Base-by-base conservation (phyloP, 2,797 vertebrate genomes). In the Macrochelys suwanniensis region DNA sequence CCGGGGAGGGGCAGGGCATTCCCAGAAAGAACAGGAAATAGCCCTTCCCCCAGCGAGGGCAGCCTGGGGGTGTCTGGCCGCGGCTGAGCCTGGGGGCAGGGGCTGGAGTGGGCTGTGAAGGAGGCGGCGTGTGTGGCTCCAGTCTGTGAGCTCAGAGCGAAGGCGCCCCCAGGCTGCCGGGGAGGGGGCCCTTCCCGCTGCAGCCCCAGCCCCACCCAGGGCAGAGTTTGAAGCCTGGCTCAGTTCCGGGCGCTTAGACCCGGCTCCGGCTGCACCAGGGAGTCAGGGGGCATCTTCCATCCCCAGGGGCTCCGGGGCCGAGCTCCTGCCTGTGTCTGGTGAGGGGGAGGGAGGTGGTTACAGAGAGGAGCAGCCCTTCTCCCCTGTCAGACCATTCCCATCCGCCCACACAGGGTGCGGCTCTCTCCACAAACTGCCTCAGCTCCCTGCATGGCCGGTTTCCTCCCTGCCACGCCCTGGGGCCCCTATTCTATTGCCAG, bases 251-350 rank as follows among this genome's bases (percentile, higher is more conserved):
- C 5, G 81, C 71, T 89, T 56, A n/a, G 84, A 49, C 54, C 12
- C 53, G 21, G n/a, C 59, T 71, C 57, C 85, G 80, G 85, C 83
- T 47, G 59, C 86, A 26, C 45, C 77, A 84, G 82, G 95, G 95
- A 94, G 91, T 59, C 84, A 49, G 85, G 56, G 50, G 13, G 45
- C 77, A 11, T 78, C 88, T 92, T 92, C 85, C 54, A 94, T 33
- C 51, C 85, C 79, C 85, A 91, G 51, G 51, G 49, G 2, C 11
- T 92, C 90, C 68, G 95, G 51, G 51, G 65, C 31, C 59, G 37
- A 92, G 89, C 53, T 76, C 9, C 68, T 68, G 65, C 88, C 90
- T 82, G 84, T 68, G 57, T 92, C 84, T 33, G 85, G 65, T 82
- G 92, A 76, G 71, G 61, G 92, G 57, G n/a, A 37, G n/a, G 65